These are phyloP conservation scores for Apodemia zela DNA, from an alignment of 2,888 invertebrate genomes.

Conservation along the genomic window DNA sequence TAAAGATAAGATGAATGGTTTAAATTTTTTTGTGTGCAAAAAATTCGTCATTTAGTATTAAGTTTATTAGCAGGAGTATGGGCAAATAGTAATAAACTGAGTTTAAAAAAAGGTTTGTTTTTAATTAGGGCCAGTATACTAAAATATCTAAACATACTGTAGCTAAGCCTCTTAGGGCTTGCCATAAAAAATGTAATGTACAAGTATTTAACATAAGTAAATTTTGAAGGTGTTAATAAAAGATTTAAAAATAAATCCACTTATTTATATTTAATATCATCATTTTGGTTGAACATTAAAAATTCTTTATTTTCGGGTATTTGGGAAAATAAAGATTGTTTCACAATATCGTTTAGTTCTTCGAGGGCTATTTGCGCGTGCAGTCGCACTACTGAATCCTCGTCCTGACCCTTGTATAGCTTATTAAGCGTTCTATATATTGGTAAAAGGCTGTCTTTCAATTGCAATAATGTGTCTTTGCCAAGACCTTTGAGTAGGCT, in stretches of 20 bases:
- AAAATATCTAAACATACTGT: background rate
- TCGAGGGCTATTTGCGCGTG: slow-evolving; percentile 90
- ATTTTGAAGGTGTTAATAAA: slow-evolving; percentile 28
- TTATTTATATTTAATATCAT: slow-evolving; percentile 40
- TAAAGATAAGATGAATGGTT: too few relatives aligned
- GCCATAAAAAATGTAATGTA: slow-evolving; percentile 20
- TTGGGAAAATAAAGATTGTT: slow-evolving; percentile 80
- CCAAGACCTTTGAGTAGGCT: slow-evolving; percentile 88
- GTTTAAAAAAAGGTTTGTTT: background rate
- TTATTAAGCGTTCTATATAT: slow-evolving; percentile 86
- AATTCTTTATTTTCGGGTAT: slow-evolving; percentile 81
- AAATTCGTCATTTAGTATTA: background rate
- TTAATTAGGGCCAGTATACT: slow-evolving; percentile 5
- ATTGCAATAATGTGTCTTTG: slow-evolving; percentile 82
- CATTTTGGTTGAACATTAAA: slow-evolving; percentile 46
- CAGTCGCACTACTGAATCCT: slow-evolving; percentile 84
- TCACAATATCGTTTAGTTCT: slow-evolving; percentile 86
- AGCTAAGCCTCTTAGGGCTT: background rate
- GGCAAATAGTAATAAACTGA: background rate
- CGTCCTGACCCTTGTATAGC: slow-evolving; percentile 81
- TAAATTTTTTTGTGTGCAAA: background rate
- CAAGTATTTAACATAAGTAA: slow-evolving; percentile 18
- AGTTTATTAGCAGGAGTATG: background rate
- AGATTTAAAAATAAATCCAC: slow-evolving; percentile 36
- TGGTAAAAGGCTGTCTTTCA: slow-evolving; percentile 84